Base-by-base conservation (phyloP, 2,888 invertebrate species). In the Acanthosepion esculentum region DNA sequence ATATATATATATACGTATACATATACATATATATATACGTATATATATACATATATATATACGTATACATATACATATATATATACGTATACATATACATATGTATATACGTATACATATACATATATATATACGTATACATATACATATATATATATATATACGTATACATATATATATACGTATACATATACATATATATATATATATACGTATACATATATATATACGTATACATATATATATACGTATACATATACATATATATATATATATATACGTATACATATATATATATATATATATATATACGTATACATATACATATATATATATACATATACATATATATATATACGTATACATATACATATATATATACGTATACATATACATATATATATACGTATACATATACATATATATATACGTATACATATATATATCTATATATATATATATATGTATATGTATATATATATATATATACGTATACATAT, bases 321-420 rank as follows among this genome's bases (percentile, higher is more conserved):
- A 91, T 91, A 91, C 91, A 91, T n/a, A 23, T n/a, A 91, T 18
- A 91, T 91, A 91, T 15, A 91, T 91, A 91, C 23, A 91, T 91
- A 91, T 10, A 91, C 15, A n/a, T 4, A 91, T n/a, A 91, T 4
- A 91, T 4, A 91, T n/a, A 91, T 15, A 91, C 15, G 23, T 15
- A 91, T n/a, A 23, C 15, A 91, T 3, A 91, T 10, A n/a, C 18
- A 29, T n/a, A 91, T n/a, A 91, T n/a, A 91, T n/a, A 91, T n/a
- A 91, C n/a, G 23, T n/a, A 91, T 1, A 91, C 10, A 91, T n/a
- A 91, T 23, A 91, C 3, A 91, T 15, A 91, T 10, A 23, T n/a
- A 91, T 18, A 91, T n/a, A 91, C 41, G 23, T 91, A 91, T 91
- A 91, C 2, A 41, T 41, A 41, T 41, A 41, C 2, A 41, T 2